Percentiles rank a stretch among this genome's conserved stretches.
Conservation (phyloP, 1,140 invertebrate genomes). For the Drosophila pseudoananassae region DNA sequence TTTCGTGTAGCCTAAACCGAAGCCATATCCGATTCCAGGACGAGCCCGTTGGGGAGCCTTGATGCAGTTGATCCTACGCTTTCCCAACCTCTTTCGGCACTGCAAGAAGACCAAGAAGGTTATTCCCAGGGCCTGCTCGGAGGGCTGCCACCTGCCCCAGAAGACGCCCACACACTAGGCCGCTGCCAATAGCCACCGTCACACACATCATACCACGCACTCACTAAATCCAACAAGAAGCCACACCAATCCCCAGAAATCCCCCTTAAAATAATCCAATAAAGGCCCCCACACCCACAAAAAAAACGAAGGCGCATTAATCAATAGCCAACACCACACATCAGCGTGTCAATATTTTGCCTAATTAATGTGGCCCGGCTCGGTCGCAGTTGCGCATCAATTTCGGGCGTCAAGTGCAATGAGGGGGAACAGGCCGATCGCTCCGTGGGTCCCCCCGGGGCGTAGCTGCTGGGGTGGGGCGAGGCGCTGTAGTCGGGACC, state of each 20-base stretch:
- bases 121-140: not conserved
- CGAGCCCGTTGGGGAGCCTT: slow-evolving; percentile 32
- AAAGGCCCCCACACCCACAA: slow-evolving; percentile 30
- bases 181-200: not conserved
- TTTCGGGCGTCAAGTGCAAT: slow-evolving; percentile 73
- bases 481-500: slow-evolving; percentile 31
- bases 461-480: not conserved
- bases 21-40: slow-evolving; percentile 23
- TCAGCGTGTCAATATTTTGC: slow-evolving; percentile 76
- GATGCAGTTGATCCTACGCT: slow-evolving; percentile 48
- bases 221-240: slow-evolving; percentile 6
- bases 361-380: slow-evolving; percentile 74
- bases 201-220: not conserved
- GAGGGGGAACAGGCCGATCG: slow-evolving; percentile 28
- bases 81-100: slow-evolving; percentile 25
- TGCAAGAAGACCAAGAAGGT: not conserved
- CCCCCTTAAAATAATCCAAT: slow-evolving; percentile 49
- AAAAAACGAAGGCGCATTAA: slow-evolving; percentile 40
- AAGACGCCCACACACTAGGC: slow-evolving; percentile 3
- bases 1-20: slow-evolving; percentile 26
- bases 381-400: slow-evolving; percentile 58
- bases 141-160: not conserved
- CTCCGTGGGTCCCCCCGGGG: slow-evolving; percentile 32
- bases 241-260: slow-evolving; percentile 15
- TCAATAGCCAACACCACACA: slow-evolving; percentile 65